Evolutionary conservation across 1,140 invertebrate species (phyloP).

Genomic region (Zaprionus inermis): DNA sequence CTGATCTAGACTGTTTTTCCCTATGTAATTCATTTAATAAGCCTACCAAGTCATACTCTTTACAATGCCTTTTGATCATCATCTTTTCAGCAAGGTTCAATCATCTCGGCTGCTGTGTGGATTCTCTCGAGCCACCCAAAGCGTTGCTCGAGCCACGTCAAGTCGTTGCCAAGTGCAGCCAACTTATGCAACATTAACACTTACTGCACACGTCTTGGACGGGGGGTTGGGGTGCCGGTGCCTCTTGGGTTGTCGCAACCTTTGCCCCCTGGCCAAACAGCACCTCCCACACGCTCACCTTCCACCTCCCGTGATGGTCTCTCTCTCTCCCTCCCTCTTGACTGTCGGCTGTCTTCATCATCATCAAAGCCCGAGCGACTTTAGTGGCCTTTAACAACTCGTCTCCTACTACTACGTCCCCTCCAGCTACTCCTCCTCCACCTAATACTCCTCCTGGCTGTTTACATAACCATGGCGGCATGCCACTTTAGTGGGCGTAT

Average conservation of each 20-base stretch:
- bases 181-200: constrained; percentile 61
- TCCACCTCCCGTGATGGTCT: neutral
- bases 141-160: constrained; percentile 3
- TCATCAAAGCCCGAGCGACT: constrained; percentile 64
- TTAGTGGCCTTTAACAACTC: constrained; percentile 72
- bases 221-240: neutral
- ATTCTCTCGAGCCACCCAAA: constrained; percentile 20
- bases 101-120: neutral
- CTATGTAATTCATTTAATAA: neutral
- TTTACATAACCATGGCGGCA: constrained; percentile 75
- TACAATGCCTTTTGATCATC: neutral
- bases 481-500: constrained; percentile 71
- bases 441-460: constrained; percentile 41
- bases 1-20: too few species aligned
- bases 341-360: constrained; percentile 32
- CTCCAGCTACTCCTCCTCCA: constrained; percentile 18
- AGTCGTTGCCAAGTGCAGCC: constrained; percentile 15
- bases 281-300: neutral
- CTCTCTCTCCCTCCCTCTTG: neutral
- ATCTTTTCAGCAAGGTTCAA: neutral
- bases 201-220: constrained; percentile 39
- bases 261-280: constrained; percentile 41
- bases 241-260: constrained; percentile 31
- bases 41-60: neutral
- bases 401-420: constrained; percentile 33